phyloP scores from a whole-genome alignment of 2,797 vertebrate species.

The Euthynnus affinis region DNA sequence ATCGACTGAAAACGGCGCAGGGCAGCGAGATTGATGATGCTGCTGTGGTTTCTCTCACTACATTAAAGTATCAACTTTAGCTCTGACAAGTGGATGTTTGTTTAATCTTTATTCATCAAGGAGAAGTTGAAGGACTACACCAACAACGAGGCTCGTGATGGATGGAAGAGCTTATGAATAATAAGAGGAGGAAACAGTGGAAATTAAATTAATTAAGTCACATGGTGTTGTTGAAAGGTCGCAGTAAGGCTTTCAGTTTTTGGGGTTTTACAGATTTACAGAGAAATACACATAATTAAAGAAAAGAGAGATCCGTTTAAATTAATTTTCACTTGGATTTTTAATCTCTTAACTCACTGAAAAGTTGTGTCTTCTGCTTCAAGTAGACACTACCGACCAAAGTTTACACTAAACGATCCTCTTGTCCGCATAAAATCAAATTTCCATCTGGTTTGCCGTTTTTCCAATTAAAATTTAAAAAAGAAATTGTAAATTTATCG shows the following conservation, averaged over 20 bases:
- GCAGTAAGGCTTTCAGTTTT: neutral
- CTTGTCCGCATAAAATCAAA: neutral
- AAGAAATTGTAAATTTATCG: too few relatives aligned
- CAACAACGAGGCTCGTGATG: neutral
- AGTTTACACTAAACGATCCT: neutral
- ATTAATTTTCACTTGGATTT: neutral
- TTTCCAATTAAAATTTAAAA: too few relatives aligned
- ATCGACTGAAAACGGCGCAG: neutral
- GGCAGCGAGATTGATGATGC: neutral
- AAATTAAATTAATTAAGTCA: neutral
- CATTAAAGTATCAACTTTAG: neutral
- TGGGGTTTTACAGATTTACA: neutral
- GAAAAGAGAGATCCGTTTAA: neutral
- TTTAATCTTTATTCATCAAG: conserved; percentile 17
- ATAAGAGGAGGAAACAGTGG: neutral
- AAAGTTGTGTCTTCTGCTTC: neutral
- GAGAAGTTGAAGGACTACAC: neutral
- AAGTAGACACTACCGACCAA: too few relatives aligned
- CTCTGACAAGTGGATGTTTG: conserved; percentile 24
- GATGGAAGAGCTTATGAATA: neutral
- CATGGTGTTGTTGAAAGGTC: neutral
- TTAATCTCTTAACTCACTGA: neutral
- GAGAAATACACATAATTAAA: neutral
- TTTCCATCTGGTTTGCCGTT: too few relatives aligned
- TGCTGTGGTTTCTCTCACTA: neutral